Base-by-base conservation (phyloP, 2,888 invertebrate genomes). In the Erpobdella octoculata region DNA sequence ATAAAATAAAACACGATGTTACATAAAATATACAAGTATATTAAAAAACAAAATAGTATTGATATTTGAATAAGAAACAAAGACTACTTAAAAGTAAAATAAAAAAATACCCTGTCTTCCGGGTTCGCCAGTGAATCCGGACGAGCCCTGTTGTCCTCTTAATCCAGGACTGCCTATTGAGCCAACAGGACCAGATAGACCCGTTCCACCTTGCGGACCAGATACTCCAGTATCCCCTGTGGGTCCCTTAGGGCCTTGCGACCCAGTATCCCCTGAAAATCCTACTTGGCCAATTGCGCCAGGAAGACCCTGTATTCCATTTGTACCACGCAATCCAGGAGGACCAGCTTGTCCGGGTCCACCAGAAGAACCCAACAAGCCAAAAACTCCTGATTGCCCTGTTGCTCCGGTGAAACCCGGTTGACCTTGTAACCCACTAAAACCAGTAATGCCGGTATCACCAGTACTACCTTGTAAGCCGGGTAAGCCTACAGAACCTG, bases 1-100 rank as follows among this genome's bases (percentile, higher is more conserved):
- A 0, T 89, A 6, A 28, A 15, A 21, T 15, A 15, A 15, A 9
- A n/a, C n/a, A n/a, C n/a, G n/a, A n/a, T n/a, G n/a, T n/a, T n/a
- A n/a, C n/a, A n/a, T n/a, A n/a, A n/a, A n/a, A n/a, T n/a, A n/a
- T n/a, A n/a, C n/a, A n/a, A n/a, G n/a, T n/a, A n/a, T n/a, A n/a
- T n/a, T n/a, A 15, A 9, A 9, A 58, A 21, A 58, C 59, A 58
- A 15, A 15, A 21, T 15, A 25, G 21, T 15, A 15, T 21, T 58
- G 8, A 9, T 12, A 8, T 58, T 58, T 58, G 59, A 25, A 9
- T 21, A 15, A 28, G 31, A 15, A 21, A 37, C 33, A 36, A 36
- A 35, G 1, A 33, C 38, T 1, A 18, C 9, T 18, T 37, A 25
- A 18, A 21, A 12, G 21, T 35, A 35, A 35, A 65, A 2, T 18